Percentiles rank a stretch among this genome's conserved stretches.
phyloP scores from a whole-genome alignment of 1,140 invertebrate genomes.

The Drosophila cardini region DNA sequence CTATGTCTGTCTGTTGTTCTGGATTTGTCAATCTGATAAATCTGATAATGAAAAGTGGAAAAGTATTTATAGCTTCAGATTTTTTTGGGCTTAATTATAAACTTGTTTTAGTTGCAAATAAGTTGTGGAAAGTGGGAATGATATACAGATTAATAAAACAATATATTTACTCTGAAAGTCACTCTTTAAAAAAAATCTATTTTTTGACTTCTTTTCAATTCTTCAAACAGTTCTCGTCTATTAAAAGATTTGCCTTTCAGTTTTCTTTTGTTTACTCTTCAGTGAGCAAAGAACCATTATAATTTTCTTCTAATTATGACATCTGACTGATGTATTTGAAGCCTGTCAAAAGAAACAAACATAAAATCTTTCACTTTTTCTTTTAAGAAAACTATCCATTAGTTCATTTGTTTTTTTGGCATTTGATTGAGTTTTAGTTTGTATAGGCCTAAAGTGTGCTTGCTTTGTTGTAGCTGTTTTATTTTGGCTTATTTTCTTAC shows the following conservation, averaged over 20 bases:
- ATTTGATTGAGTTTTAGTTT: conserved; percentile 9
- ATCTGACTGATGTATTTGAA: conserved; percentile 42
- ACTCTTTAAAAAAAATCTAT: too few relatives aligned
- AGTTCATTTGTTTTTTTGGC: conserved; percentile 9
- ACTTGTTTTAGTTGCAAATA: conserved; percentile 4
- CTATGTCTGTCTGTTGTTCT: background rate
- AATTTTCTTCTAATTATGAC: conserved; percentile 37
- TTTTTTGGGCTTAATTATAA: conserved; percentile 3
- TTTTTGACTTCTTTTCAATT: conserved; percentile 20
- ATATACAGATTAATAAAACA: too few relatives aligned
- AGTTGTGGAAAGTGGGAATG: too few relatives aligned
- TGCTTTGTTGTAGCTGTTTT: conserved; percentile 10
- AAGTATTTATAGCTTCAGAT: background rate
- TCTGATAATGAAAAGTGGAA: background rate
- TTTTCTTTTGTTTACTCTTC: conserved; percentile 33
- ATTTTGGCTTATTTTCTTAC: conserved; percentile 9
- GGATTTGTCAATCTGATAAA: conserved; percentile 11
- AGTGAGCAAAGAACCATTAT: conserved; percentile 28
- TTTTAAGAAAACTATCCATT: conserved; percentile 31
- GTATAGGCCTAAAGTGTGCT: conserved; percentile 11
- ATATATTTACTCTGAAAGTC: too few relatives aligned
- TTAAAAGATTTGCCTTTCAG: conserved; percentile 21
- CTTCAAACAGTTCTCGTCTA: background rate
- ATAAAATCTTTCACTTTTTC: conserved; percentile 3
- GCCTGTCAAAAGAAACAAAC: conserved; percentile 39